phyloP scores from a whole-genome alignment of 1,140 invertebrate genomes.

The Danaus melanippus region DNA sequence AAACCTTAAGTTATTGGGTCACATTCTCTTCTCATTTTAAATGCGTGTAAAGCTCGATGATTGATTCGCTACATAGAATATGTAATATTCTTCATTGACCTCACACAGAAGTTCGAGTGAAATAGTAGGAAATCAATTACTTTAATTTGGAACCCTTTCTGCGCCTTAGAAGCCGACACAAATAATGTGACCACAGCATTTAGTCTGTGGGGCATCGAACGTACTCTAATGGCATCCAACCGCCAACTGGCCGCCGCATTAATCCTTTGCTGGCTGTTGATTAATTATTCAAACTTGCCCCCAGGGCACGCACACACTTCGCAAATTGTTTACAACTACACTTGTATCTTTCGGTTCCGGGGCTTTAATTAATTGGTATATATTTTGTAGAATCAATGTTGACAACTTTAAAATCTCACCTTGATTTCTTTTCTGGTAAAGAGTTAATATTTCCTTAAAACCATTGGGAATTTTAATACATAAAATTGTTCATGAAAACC shows the following conservation, averaged over 20 bases:
- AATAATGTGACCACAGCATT: conserved; percentile 65
- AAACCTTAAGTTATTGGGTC: conserved; percentile 19
- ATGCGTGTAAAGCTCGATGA: no score
- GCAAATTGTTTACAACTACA: conserved; percentile 56
- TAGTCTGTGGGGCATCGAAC: conserved; percentile 59
- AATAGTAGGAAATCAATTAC: conserved; percentile 32
- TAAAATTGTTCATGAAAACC: no score
- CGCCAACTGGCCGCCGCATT: conserved; percentile 69
- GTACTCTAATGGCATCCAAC: conserved; percentile 64
- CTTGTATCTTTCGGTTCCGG: conserved; percentile 22
- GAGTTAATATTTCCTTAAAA: no score
- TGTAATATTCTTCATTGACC: no score
- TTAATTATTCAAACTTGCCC: conserved; percentile 69
- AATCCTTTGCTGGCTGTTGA: conserved; percentile 68
- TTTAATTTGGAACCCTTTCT: conserved; percentile 31
- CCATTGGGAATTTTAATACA: no score
- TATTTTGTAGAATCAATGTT: no score
- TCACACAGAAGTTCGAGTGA: not conserved
- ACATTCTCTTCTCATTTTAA: no score
- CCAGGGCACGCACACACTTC: conserved; percentile 42
- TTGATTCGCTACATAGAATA: no score
- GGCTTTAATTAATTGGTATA: not conserved
- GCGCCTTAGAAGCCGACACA: conserved; percentile 36
- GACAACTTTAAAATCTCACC: no score
- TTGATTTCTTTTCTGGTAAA: no score